Base-by-base conservation (phyloP, 2,888 invertebrate genomes). In the Erebia ligea region DNA sequence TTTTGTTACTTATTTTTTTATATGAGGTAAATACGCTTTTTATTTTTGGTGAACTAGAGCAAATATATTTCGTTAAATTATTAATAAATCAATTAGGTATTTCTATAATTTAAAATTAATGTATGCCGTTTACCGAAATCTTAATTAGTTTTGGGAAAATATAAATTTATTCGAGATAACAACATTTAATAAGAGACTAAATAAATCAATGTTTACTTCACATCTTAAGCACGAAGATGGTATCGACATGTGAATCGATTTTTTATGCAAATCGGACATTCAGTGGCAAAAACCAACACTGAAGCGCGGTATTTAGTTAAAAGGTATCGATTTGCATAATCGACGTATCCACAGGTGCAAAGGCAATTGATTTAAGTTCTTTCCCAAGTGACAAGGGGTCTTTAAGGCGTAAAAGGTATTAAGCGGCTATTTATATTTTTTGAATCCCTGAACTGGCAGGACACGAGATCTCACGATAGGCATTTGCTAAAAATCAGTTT, bases 311-410 rank as follows among this genome's bases (percentile, higher is more conserved):
- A 77, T 79, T 79, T 79, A 78, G 79, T 79, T 78, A 76, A 79
- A 91, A 90, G 89, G 86, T 78, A 82, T 77, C 79, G 79, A 90
- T 93, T 92, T 90, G 90, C 92, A 92, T 92, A 92, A 92, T 91
- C 91, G 90, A 91, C 89, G 87, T 88, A 87, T 89, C 88, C 83
- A 91, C 91, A 91, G 91, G 91, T 92, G 90, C 87, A 85, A 84
- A 84, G 84, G 82, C 91, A 90, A 89, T 83, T 91, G 91, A 92
- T 92, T 92, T 92, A 91, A 88, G 89, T 87, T 79, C 85, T 81
- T 77, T 78, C 81, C 79, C 79, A 79, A 81, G 84, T 89, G 90
- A 89, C 91, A 91, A 88, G 87, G 83, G 82, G 82, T 78, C 82
- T 78, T 81, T 83, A 82, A 80, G 82, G 81, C 90, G 82, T 90